Percentiles rank a stretch among this genome's conserved stretches.
These are phyloP conservation scores for Micrasema longulum DNA, from an alignment of 1,140 invertebrate genomes.

Conservation along the genomic window DNA sequence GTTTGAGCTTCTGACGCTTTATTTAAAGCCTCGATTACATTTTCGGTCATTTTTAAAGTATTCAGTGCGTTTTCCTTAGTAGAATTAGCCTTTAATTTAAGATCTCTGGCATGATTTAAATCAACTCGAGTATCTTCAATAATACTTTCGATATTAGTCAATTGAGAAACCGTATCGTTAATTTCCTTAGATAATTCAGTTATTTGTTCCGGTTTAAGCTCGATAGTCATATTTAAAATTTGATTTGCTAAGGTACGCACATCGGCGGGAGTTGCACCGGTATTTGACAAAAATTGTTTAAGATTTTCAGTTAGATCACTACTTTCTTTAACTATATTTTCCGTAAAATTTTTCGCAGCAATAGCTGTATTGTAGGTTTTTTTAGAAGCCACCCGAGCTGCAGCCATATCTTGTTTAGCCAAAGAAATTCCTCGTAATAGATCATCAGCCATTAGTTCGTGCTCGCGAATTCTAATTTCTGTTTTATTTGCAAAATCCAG, in stretches of 20 bases:
- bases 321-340: conserved; percentile 68
- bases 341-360: conserved; percentile 65
- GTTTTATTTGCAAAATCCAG: conserved; percentile 87
- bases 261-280: conserved; percentile 83
- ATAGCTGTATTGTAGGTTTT: conserved; percentile 65
- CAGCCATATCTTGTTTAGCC: conserved; percentile 69
- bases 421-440: conserved; percentile 68
- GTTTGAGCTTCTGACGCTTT: conserved; percentile 83
- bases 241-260: conserved; percentile 83
- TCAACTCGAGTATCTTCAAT: conserved; percentile 86
- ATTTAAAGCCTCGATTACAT: conserved; percentile 70
- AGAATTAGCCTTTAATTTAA: conserved; percentile 82
- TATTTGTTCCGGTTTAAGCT: conserved; percentile 86
- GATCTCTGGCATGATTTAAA: conserved; percentile 76
- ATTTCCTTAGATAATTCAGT: conserved; percentile 85
- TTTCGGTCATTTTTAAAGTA: conserved; percentile 70
- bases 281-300: conserved; percentile 79
- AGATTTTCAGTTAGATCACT: conserved; percentile 75
- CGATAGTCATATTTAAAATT: conserved; percentile 73
- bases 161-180: conserved; percentile 83
- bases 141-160: conserved; percentile 92
- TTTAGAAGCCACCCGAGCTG: conserved; percentile 67
- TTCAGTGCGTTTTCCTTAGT: conserved; percentile 78
- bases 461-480: conserved; percentile 80
- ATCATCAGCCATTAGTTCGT: conserved; percentile 81